A percentile compares a stretch with the other conserved stretches of the same genome.
phyloP scores from a whole-genome alignment of 2,888 invertebrate species.

The Rhamphomyia laevipes region DNA sequence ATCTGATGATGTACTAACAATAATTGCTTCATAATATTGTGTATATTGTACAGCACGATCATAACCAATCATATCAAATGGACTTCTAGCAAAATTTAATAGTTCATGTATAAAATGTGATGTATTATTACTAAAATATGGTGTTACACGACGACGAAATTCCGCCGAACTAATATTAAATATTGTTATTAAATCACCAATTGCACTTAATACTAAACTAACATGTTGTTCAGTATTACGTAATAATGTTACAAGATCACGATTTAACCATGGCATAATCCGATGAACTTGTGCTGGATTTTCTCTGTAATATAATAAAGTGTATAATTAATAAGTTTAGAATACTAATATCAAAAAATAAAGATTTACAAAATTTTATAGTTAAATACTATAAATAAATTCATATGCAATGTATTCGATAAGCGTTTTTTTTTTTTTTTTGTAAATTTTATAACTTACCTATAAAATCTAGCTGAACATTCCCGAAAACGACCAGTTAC shows the following conservation, averaged over 20 bases:
- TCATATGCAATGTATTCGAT: neutral
- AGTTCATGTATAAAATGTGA: conserved; percentile 86
- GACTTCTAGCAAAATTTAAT: conserved; percentile 73
- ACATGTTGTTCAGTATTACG: conserved; percentile 48
- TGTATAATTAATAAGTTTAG: too few species aligned
- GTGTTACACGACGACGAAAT: conserved; percentile 56
- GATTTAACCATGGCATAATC: conserved; percentile 75
- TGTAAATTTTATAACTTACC: conserved; percentile 43
- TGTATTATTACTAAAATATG: conserved; percentile 59
- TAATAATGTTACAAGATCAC: conserved; percentile 64
- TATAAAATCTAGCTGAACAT: conserved; percentile 61
- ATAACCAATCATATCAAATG: conserved; percentile 75
- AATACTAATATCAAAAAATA: conserved; percentile 1
- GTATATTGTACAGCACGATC: conserved; percentile 56
- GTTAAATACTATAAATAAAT: neutral
- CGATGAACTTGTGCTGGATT: conserved; percentile 72
- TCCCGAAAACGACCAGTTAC: conserved; percentile 59
- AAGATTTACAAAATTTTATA: conserved; percentile 2
- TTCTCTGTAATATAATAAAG: conserved; percentile 45
- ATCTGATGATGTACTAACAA: conserved; percentile 26
- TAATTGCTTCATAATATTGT: conserved; percentile 26
- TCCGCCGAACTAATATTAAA: conserved; percentile 46
- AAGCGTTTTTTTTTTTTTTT: neutral
- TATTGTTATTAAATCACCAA: conserved; percentile 55
- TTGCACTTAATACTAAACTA: conserved; percentile 53